These are phyloP conservation scores for Danaus melanippus DNA, from an alignment of 1,140 invertebrate species.

Conservation along the genomic window DNA sequence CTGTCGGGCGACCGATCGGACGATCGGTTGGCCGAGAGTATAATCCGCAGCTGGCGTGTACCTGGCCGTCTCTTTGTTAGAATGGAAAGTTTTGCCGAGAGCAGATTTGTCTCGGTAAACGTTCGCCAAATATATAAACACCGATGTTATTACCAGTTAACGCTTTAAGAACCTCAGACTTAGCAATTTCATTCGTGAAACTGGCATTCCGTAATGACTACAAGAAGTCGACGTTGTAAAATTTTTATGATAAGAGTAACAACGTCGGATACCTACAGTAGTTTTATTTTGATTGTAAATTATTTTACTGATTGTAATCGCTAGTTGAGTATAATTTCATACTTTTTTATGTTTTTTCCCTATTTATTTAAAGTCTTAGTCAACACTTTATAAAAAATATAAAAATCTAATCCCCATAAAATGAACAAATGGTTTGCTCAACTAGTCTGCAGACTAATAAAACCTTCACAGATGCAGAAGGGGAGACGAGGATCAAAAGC, in stretches of 20 bases:
- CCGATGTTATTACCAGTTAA: constrained; percentile 32
- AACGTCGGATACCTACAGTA: not conserved
- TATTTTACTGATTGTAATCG: no score
- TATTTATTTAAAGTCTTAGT: no score
- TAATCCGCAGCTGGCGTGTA: constrained; percentile 61
- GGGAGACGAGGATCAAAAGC: constrained; percentile 65
- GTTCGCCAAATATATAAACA: constrained; percentile 34
- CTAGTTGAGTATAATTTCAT: no score
- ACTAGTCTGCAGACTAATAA: constrained; percentile 61
- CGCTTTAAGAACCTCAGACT: constrained; percentile 24
- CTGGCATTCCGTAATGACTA: constrained; percentile 11
- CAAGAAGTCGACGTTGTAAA: constrained; percentile 10
- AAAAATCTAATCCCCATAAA: constrained; percentile 21
- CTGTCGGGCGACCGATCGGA: constrained; percentile 28
- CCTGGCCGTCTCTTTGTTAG: constrained; percentile 59
- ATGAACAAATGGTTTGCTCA: constrained; percentile 43
- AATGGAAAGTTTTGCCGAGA: constrained; percentile 50
- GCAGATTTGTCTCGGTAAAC: constrained; percentile 52
- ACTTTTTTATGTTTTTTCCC: no score
- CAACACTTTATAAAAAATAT: not conserved
- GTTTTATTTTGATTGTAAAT: no score
- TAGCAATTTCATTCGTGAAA: constrained; percentile 21
- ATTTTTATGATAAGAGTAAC: not conserved
- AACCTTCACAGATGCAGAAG: constrained; percentile 61
- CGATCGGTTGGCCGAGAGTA: constrained; percentile 32